Evolutionary conservation across 2,797 vertebrate genomes (phyloP), one percentile per base, ranked within the genome.

Genomic region (Champsocephalus gunnari): DNA sequence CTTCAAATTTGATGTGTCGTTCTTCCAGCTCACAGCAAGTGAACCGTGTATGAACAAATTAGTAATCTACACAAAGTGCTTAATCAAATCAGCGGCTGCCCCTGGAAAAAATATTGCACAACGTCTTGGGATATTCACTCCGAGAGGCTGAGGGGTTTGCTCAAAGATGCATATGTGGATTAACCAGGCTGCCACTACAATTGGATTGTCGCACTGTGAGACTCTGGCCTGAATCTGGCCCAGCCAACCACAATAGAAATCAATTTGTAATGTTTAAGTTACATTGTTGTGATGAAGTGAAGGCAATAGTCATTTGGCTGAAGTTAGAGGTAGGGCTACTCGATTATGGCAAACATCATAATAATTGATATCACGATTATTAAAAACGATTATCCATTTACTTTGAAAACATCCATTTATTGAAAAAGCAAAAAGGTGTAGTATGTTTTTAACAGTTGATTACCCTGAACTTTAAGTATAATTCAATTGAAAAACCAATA

Each of bases 1-100:
- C 95, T 96, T 95, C 96, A 97, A 96, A 97, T 97, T 96, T 95
- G 94, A 97, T 96, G 95, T 95, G 96, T 96, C 95, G 95, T 95
- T 95, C 96, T 97, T 83, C 95, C 94, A 96, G 95, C 95, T 97
- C 96, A 95, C 95, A 94, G 93, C 95, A 96, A 97, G 96, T 96
- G 96, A 96, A 97, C 93, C 92, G 85, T 94, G 91, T 77, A 91
- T 94, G 93, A 94, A 92, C 92, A 66, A 94, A 93, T 94, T 95
- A 94, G 91, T 93, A 95, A 93, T 93, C 93, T 91, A 93, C 93
- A 94, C 93, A 93, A 94, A 93, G 93, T 93, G 91, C 91, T 94
- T 94, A 93, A 94, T 94, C 93, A 94, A 92, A 93, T 94, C 94
- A 94, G 88, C 75, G 51, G 86, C 87, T 79, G 84, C 87, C 88